Base-by-base conservation (phyloP, 2,888 invertebrate genomes). In the Philonicus albiceps region DNA sequence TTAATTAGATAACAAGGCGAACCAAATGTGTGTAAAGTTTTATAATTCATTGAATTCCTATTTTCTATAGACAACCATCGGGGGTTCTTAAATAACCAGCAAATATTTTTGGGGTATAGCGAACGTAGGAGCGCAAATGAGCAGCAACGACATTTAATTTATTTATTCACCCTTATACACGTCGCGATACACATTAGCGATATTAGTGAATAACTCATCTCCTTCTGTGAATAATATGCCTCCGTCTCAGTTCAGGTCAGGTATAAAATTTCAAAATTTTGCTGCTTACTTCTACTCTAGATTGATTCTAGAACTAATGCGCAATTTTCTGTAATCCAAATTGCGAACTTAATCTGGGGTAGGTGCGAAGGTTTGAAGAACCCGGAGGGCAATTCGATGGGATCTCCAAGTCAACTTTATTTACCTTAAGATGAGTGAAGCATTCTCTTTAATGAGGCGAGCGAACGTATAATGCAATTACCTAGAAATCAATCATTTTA, bases 401-500 rank as follows among this genome's bases (percentile, higher is more conserved):
- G 55, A 55, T 55, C 64, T 22, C 64, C 3, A 64, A 64, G 64
- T 64, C 64, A 64, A 64, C 64, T 64, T 64, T 64, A 64, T 64
- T 64, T 64, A 64, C 64, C 64, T 22, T 64, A 64, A 64, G 64
- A 64, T 64, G 64, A 64, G 64, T 64, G 64, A 64, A 64, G 64
- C 78, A 78, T 22, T 27, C 49, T 13, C 78, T 27, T 37, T 78
- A 78, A 19, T 22, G 43, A 78, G 27, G 49, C 30, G 78, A 34
- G 49, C 40, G 76, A 76, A 76, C 34, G 34, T 34, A 76, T 49
- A 78, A 49, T 49, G 37, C 49, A 78, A 78, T 81, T 81, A 81
- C 81, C 81, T 81, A 64, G 34, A 64, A 92, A 88, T 92, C 92
- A 86, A 92, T 91, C 90, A 92, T 89, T 88, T 90, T 90, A 1